Conservation (phyloP, 1,140 invertebrate genomes). For the Drosophila fuyamai region DNA sequence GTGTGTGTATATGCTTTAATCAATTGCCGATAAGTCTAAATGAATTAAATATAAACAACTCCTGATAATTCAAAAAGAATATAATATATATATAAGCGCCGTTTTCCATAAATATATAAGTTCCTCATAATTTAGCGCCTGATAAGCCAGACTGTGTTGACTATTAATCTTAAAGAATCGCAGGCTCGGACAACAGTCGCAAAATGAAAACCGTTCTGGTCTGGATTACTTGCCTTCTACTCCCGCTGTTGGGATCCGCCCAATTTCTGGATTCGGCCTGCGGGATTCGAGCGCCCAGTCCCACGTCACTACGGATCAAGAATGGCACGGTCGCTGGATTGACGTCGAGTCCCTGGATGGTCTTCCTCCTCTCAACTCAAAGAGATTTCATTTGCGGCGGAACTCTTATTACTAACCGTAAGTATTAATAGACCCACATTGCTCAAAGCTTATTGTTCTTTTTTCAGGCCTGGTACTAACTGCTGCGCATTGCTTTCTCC, state of each 20-base stretch:
- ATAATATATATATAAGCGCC: background rate
- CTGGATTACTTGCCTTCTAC: background rate
- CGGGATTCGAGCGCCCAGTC: background rate
- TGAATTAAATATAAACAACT: background rate
- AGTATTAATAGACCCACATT: background rate
- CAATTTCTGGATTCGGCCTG: background rate
- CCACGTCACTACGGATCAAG: background rate
- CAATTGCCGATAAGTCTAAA: background rate
- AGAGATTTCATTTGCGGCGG: conserved; percentile 2
- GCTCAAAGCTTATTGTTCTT: accelerated
- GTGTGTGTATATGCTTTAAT: background rate
- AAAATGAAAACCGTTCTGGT: background rate
- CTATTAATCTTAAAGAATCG: background rate
- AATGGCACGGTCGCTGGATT: background rate
- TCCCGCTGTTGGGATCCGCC: background rate
- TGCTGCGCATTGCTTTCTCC: conserved; percentile 4
- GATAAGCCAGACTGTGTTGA: background rate
- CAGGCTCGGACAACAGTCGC: background rate
- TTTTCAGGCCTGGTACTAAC: conserved; percentile 7
- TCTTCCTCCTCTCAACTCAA: background rate
- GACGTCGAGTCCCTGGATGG: conserved; percentile 20
- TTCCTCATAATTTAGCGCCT: background rate
- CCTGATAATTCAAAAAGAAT: background rate
- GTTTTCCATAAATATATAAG: background rate
- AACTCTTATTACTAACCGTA: conserved; percentile 6